phyloP scores from a whole-genome alignment of 2,888 invertebrate species.

The Zele albiditarsus region DNA sequence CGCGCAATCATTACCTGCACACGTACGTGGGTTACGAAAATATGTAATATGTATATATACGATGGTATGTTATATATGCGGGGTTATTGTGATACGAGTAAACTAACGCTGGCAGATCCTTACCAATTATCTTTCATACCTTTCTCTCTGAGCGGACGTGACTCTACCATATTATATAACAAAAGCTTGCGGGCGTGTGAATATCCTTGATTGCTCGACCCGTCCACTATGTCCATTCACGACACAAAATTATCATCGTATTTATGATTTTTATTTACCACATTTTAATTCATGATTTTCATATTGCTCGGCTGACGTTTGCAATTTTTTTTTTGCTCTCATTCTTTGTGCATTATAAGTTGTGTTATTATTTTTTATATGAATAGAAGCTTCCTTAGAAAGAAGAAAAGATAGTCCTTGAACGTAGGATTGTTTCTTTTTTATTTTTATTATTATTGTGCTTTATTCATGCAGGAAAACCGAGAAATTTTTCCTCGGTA shows the following conservation, averaged over 20 bases:
- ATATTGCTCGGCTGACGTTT: neutral
- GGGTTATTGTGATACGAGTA: slow-evolving; percentile 38
- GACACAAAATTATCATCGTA: neutral
- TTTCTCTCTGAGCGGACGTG: neutral
- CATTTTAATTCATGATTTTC: too few relatives aligned
- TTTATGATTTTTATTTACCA: neutral
- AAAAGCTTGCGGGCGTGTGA: neutral
- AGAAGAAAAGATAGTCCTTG: too few relatives aligned
- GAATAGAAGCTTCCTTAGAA: too few relatives aligned
- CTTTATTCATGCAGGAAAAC: too few relatives aligned
- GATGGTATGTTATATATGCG: neutral
- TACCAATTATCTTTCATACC: slow-evolving; percentile 50
- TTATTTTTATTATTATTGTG: too few relatives aligned
- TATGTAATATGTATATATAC: slow-evolving; percentile 3
- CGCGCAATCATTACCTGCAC: slow-evolving; percentile 23
- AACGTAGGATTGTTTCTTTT: too few relatives aligned
- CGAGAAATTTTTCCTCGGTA: too few relatives aligned
- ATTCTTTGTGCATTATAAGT: too few relatives aligned
- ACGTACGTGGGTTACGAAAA: neutral
- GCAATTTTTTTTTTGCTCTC: neutral
- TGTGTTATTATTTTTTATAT: too few relatives aligned
- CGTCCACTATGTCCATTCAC: neutral
- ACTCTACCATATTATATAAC: slow-evolving; percentile 1
- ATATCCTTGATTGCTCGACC: slow-evolving; percentile 5
- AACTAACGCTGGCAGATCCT: slow-evolving; percentile 47